Base-by-base conservation (phyloP, 1,140 invertebrate species). In the Listronotus bonariensis region DNA sequence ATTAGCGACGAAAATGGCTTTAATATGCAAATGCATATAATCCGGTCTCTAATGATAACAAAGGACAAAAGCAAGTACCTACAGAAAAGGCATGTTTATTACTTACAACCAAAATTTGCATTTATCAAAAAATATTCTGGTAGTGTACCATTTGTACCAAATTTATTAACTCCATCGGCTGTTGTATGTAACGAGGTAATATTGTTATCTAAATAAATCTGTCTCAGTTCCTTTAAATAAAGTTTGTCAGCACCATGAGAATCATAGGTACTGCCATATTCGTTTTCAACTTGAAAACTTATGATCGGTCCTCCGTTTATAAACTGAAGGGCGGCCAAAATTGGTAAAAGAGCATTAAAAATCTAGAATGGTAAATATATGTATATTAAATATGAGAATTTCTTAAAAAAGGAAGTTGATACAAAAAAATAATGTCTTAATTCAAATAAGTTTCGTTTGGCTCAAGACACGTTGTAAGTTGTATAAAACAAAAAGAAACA, bases 241-340 rank as follows among this genome's bases (percentile, higher is more conserved):
- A 74, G 46, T 9, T 71, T 71, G 38, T 72, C 52, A 58, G 77
- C 62, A 8, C 73, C 46, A n/a, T 77, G 60, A 68, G 76, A 77
- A 3, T 84, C 56, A 31, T 67, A 32, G 32, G 71, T 74, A 54
- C 52, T 69, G 10, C 80, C 83, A 69, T 83, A 86, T 70, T 87
- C 85, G 73, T 87, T 87, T 73, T 87, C 85, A 62, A 87, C 60
- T 68, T 71, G 70, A 46, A 69, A 61, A 20, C 79, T 81, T 40
- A 87, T 84, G 54, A 87, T 85, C 1, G 85, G 82, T 6, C 86
- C 86, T 6, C 84, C 83, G 31, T 79, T 75, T 0, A 73, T 77
- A 70, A 83, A 82, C 76, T 85, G 83, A 10, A 84, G 67, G 55
- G 82, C 78, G 14, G 72, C 68, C 10, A 87, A 67, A 43, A 73